Evolutionary conservation across 2,888 invertebrate genomes (phyloP).

Genomic region (Drosophila peninsularis): DNA sequence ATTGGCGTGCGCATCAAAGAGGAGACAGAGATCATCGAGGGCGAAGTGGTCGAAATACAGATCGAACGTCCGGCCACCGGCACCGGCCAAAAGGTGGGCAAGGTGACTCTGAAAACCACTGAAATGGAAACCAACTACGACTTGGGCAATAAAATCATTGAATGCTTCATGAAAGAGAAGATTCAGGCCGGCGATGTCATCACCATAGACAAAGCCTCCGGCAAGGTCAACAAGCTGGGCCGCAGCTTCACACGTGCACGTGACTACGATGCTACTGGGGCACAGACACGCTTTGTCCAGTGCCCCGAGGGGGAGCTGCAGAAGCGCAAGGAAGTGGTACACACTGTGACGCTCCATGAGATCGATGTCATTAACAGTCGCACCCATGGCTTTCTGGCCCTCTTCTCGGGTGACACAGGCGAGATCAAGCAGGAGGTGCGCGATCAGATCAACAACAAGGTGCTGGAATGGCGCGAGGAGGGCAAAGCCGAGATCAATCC

Average conservation of each 20-base stretch:
- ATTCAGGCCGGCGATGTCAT: conserved; percentile 98
- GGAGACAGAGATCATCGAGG: conserved; percentile 99
- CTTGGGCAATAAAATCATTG: conserved; percentile 98
- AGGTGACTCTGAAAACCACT: conserved; percentile 98
- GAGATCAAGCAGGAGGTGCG: conserved; percentile 99
- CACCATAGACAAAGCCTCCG: conserved; percentile 99
- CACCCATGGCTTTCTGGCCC: conserved; percentile 97
- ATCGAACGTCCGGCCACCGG: conserved; percentile 97
- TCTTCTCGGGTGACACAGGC: conserved; percentile 99
- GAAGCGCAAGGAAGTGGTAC: conserved; percentile 98
- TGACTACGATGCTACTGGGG: conserved; percentile 98
- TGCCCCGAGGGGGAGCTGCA: conserved; percentile 99
- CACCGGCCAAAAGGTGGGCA: conserved; percentile 91
- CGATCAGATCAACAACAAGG: conserved; percentile 98
- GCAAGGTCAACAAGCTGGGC: conserved; percentile 95
- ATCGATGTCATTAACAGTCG: conserved; percentile 99
- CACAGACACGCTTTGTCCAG: conserved; percentile 95
- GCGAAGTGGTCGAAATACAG: conserved; percentile 98
- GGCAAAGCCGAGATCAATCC: conserved; percentile 99
- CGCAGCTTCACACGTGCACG: conserved; percentile 97
- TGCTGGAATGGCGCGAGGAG: conserved; percentile 99
- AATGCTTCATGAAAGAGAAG: conserved; percentile 97
- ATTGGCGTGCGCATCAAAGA: conserved; percentile 99
- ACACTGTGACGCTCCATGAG: conserved; percentile 99
- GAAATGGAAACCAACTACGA: conserved; percentile 99